A percentile compares a stretch with the other conserved stretches of the same genome.
Conservation (phyloP, 2,888 invertebrate species). For the Drosophila borborema region DNA sequence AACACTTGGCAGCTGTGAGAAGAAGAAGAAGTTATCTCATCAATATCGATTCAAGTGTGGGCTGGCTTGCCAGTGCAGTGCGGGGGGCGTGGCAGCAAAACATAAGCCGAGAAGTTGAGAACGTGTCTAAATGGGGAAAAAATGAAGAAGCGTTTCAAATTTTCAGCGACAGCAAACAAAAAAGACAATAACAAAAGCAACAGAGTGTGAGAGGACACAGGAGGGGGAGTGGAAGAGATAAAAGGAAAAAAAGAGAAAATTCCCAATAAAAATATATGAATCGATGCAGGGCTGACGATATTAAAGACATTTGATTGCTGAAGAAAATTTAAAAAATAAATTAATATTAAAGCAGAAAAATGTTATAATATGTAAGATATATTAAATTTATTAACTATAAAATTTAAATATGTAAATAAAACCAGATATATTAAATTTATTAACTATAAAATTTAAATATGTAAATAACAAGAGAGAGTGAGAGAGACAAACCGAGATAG, state of each 20-base stretch:
- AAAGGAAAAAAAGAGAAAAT: conserved; percentile 28
- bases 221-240: background rate
- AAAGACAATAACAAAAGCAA: conserved; percentile 10
- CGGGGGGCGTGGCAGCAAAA: background rate
- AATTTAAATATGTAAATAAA: too few relatives aligned
- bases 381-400: background rate
- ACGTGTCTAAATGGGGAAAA: conserved; percentile 63
- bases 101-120: conserved; percentile 34
- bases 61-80: background rate
- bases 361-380: too few relatives aligned
- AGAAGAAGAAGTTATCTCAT: conserved; percentile 53
- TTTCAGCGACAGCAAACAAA: conserved; percentile 44
- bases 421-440: background rate
- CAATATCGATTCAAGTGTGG: conserved; percentile 49
- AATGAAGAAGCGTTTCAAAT: conserved; percentile 56
- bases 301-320: background rate
- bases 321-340: background rate
- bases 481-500: too few relatives aligned
- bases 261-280: conserved; percentile 48
- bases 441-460: too few relatives aligned
- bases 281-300: conserved; percentile 32
- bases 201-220: background rate
- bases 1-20: conserved; percentile 34
- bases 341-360: background rate
- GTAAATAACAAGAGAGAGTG: too few relatives aligned